phyloP scores from a whole-genome alignment of 2,888 invertebrate genomes.

The Scaeva pyrastri region DNA sequence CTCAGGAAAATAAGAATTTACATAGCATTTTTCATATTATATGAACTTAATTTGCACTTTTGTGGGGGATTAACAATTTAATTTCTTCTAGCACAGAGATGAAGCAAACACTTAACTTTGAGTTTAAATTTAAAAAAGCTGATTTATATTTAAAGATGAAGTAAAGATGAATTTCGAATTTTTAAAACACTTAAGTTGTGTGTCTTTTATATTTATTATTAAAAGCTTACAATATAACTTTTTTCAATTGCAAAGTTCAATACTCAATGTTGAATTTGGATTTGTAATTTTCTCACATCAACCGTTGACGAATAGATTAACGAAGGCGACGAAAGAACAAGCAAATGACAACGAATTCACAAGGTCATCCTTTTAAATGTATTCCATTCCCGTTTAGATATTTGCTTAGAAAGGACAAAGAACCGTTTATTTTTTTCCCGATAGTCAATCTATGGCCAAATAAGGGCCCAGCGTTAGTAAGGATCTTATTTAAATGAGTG shows the following conservation, averaged over 20 bases:
- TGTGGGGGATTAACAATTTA: background rate
- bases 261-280: background rate
- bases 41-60: background rate
- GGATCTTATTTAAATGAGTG: background rate
- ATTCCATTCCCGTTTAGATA: constrained; percentile 9
- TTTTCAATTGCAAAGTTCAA: background rate
- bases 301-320: background rate
- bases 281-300: background rate
- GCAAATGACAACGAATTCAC: background rate
- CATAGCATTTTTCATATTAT: background rate
- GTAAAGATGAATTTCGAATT: background rate
- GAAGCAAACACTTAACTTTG: background rate
- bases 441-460: constrained; percentile 13
- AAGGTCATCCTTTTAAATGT: background rate
- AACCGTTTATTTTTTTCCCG: constrained; percentile 3
- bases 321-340: background rate
- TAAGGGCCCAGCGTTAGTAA: background rate
- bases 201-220: background rate
- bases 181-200: background rate
- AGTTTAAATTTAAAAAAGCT: background rate
- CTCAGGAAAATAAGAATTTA: background rate
- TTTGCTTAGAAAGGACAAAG: background rate
- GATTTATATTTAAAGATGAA: background rate
- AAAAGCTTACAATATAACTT: background rate
- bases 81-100: background rate